A percentile compares a stretch with the other conserved stretches of the same genome.
These are phyloP conservation scores for Bombus pyrosoma DNA, from an alignment of 1,140 invertebrate species.

Conservation along the genomic window DNA sequence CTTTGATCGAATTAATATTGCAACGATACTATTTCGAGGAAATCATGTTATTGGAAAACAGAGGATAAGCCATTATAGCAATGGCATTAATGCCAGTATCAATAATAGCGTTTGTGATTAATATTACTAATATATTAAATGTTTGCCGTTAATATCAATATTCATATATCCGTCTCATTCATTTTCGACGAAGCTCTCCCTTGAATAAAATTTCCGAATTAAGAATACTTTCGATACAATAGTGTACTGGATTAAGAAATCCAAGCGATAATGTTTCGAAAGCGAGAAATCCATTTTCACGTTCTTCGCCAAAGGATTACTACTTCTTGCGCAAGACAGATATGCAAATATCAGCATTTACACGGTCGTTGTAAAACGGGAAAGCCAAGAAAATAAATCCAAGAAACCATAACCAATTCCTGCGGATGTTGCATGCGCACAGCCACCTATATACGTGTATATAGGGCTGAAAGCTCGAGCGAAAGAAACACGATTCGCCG, in stretches of 20 bases:
- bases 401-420: slow-evolving; percentile 3
- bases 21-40: neutral
- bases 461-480: neutral
- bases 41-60: slow-evolving; percentile 5
- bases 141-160: neutral
- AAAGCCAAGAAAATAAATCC: neutral
- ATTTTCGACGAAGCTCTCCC: neutral
- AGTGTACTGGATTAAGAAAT: neutral
- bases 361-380: neutral
- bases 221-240: no score
- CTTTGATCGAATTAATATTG: slow-evolving; percentile 1
- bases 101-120: slow-evolving; percentile 9
- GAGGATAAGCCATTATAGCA: neutral
- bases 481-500: slow-evolving; percentile 3
- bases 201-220: neutral
- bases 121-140: slow-evolving; percentile 8
- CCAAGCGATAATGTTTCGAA: neutral
- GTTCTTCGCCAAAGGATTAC: neutral
- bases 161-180: neutral
- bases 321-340: neutral
- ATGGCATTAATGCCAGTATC: neutral
- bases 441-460: neutral
- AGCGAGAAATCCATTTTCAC: neutral
- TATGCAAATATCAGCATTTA: neutral
- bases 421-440: neutral